Conservation (phyloP, 2,888 invertebrate genomes). For the Thymelicus sylvestris region DNA sequence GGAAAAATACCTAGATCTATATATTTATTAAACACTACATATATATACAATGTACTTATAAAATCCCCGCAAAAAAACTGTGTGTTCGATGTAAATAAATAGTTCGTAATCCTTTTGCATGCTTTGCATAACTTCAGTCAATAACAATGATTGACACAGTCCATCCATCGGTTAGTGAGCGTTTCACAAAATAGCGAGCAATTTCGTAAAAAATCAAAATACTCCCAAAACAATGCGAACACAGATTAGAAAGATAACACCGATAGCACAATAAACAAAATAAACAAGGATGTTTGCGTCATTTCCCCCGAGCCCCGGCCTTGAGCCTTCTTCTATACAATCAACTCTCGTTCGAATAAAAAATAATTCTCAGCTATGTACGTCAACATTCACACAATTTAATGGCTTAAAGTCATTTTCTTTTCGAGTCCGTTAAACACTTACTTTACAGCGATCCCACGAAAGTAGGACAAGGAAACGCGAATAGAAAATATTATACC, state of each 20-base stretch:
- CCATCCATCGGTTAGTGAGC: neutral
- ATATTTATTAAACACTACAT: no score
- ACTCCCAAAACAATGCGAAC: neutral
- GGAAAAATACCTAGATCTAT: no score
- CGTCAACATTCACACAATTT: slow-evolving; percentile 6
- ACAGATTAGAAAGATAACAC: neutral
- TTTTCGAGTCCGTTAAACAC: slow-evolving; percentile 10
- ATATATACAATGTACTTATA: no score
- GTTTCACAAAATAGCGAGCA: no score
- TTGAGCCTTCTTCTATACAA: neutral
- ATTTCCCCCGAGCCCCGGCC: neutral
- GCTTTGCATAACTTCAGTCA: no score
- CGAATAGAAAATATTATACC: slow-evolving; percentile 36
- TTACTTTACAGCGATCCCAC: slow-evolving; percentile 1
- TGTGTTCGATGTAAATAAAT: no score
- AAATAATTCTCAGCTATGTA: slow-evolving; percentile 4
- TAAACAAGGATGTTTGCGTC: neutral
- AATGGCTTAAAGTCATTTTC: slow-evolving; percentile 2
- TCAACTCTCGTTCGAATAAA: slow-evolving; percentile 11
- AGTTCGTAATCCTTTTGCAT: no score
- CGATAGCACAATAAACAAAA: neutral
- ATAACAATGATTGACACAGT: no score
- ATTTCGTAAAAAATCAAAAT: neutral
- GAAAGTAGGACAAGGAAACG: neutral
- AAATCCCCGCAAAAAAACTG: no score